Evolutionary conservation across 2,888 invertebrate genomes (phyloP).

Genomic region (Leucoptera coffeella): DNA sequence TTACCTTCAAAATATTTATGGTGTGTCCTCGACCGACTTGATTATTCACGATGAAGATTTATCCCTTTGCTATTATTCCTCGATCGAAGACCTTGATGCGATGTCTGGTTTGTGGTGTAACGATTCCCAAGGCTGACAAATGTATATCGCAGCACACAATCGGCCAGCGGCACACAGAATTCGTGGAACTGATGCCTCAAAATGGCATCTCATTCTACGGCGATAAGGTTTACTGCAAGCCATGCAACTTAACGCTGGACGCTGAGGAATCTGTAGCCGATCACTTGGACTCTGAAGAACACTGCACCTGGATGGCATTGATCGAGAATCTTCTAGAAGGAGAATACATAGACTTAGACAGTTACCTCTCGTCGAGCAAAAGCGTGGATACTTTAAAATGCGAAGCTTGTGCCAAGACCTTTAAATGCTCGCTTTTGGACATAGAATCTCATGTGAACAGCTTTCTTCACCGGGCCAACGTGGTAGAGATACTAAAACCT

Average conservation of each 20-base stretch:
- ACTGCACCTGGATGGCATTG: constrained; percentile 22
- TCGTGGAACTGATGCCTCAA: constrained; percentile 19
- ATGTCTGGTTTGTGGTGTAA: constrained; percentile 26
- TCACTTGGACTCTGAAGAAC: constrained; percentile 19
- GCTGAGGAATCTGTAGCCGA: constrained; percentile 18
- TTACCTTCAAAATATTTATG: too few species aligned
- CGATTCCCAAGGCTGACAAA: constrained; percentile 25
- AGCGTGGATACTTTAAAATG: constrained; percentile 15
- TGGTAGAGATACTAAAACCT: constrained; percentile 19
- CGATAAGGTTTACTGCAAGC: constrained; percentile 19
- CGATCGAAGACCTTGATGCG: constrained; percentile 25
- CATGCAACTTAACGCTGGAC: constrained; percentile 15
- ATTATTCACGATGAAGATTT: constrained; percentile 20
- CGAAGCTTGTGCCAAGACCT: constrained; percentile 16
- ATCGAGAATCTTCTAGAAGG: constrained; percentile 23
- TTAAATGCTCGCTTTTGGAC: constrained; percentile 15
- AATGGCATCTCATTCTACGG: constrained; percentile 18
- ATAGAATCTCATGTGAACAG: constrained; percentile 23
- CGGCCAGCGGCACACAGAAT: constrained; percentile 24
- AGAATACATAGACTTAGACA: constrained; percentile 20
- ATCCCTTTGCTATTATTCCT: constrained; percentile 21
- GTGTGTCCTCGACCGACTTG: too few species aligned
- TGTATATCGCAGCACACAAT: constrained; percentile 29
- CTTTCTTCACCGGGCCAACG: constrained; percentile 16
- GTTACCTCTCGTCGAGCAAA: constrained; percentile 17